Base-by-base conservation (phyloP, 1,140 invertebrate species). In the Myzus persicae region DNA sequence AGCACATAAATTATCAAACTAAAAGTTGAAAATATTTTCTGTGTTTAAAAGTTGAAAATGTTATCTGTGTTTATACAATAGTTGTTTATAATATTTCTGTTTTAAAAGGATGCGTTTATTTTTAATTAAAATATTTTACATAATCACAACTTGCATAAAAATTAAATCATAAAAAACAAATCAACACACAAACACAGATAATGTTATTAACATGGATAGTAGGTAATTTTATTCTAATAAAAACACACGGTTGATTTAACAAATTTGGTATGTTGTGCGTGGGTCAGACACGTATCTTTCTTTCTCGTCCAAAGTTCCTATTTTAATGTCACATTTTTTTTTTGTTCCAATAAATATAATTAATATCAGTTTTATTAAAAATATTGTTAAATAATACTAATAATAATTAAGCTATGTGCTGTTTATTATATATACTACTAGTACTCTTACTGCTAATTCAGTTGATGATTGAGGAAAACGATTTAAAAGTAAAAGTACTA, bases 401-500 rank as follows among this genome's bases (percentile, higher is more conserved):
- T 51, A 51, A 51, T 48, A 67, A 67, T 67, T 67, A n/a, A 67
- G 6, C 11, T n/a, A 18, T n/a, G 14, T n/a, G 14, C 11, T 67
- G 4, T 18, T 59, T 31, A 59, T 59, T 24, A 59, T 31, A 31
- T 31, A 76, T 81, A 90, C 90, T 90, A 42, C 91, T 89, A n/a
- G n/a, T n/a, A 88, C 67, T 93, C 95, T 96, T 95, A 98, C 97
- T 67, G 97, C 98, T 95, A 98, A 97, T 84, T 96, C 96, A 36
- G 96, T 94, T 31, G 97, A 96, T n/a, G 97, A 96, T 94, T 97
- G 97, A 67, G 98, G 97, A 96, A 98, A 98, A 94, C 97, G 96
- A 94, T 97, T 97, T 87, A 98, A 95, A 90, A 98, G 95, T 81
- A 98, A 95, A 48, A 98, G 96, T 84, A 98, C 95, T 87, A 98